phyloP scores from a whole-genome alignment of 2,797 vertebrate species.

The Aphelocoma californica region DNA sequence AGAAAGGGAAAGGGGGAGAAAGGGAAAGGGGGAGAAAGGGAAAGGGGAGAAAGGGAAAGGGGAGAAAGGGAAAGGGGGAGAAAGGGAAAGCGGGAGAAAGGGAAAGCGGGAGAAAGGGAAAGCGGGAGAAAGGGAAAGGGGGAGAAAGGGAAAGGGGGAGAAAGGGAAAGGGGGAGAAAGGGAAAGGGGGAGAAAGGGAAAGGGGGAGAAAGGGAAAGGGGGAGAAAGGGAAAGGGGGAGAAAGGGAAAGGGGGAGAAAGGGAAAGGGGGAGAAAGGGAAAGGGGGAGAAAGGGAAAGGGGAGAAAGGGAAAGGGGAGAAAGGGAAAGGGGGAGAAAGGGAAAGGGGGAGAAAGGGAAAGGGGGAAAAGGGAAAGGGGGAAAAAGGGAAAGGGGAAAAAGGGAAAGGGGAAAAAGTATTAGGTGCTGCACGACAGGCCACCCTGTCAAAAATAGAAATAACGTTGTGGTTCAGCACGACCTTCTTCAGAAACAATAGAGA shows the following conservation, averaged over 20 bases:
- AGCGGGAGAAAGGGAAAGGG: not conserved
- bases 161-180: not conserved
- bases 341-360: not conserved
- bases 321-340: not conserved
- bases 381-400: too few species aligned
- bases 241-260: too few species aligned
- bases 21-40: not conserved
- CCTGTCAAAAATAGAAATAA: not conserved
- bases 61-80: not conserved
- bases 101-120: not conserved
- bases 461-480: not conserved
- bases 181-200: not conserved
- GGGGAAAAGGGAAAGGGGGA: too few species aligned
- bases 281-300: not conserved
- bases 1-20: not conserved
- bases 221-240: not conserved
- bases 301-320: not conserved
- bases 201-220: fast-evolving
- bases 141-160: too few species aligned
- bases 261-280: not conserved
- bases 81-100: not conserved
- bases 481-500: not conserved
- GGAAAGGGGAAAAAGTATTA: not conserved
- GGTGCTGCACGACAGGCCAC: not conserved
- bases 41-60: not conserved